These are phyloP conservation scores for Cebidichthys violaceus DNA, from an alignment of 2,113 vertebrate genomes.

Conservation along the genomic window DNA sequence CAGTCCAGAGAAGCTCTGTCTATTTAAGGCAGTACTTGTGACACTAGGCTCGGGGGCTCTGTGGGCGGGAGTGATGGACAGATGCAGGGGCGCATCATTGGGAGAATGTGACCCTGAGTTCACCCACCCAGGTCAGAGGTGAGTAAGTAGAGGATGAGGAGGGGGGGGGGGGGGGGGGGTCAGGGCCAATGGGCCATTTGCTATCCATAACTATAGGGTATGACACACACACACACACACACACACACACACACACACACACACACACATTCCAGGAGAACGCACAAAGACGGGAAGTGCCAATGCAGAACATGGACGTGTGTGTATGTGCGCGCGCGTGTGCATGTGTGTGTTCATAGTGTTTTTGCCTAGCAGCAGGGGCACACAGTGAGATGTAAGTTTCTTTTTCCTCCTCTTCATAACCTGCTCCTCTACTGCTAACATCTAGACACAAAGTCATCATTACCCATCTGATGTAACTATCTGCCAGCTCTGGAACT, in stretches of 20 bases:
- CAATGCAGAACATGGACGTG: neutral
- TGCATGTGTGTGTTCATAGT: neutral
- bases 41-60: constrained; percentile 11
- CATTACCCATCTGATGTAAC: neutral
- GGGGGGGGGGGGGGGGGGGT: neutral
- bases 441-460: neutral
- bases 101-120: constrained; percentile 58
- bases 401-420: neutral
- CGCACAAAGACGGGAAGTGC: constrained; percentile 18
- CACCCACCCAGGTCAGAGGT: constrained; percentile 32
- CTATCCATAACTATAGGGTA: constrained; percentile 7
- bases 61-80: neutral
- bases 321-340: neutral
- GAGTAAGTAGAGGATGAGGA: constrained; percentile 21
- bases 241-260: neutral
- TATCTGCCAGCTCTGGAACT: neutral
- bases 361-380: constrained; percentile 3
- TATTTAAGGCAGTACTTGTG: constrained; percentile 52
- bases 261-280: constrained; percentile 4
- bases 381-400: neutral
- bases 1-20: constrained; percentile 38
- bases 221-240: neutral
- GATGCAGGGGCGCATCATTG: constrained; percentile 18
- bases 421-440: neutral
- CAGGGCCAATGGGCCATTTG: constrained; percentile 1